Conservation (phyloP, 1,140 invertebrate genomes). For the Drosophila subobscura region DNA sequence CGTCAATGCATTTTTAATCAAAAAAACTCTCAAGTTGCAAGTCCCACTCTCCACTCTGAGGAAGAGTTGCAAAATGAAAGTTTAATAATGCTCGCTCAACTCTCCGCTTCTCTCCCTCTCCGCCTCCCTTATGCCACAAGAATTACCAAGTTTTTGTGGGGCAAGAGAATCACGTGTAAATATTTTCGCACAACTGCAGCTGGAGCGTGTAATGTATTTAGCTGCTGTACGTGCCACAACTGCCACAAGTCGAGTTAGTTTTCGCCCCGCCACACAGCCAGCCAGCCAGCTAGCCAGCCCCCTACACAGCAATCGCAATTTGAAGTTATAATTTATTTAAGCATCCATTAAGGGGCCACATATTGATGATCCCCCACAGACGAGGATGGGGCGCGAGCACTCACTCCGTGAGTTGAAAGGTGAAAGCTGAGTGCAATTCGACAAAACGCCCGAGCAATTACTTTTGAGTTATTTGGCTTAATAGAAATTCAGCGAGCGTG, state of each 20-base stretch:
- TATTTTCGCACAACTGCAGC: slow-evolving; percentile 74
- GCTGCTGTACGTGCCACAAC: slow-evolving; percentile 59
- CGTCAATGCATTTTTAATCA: slow-evolving; percentile 59
- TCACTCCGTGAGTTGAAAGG: slow-evolving; percentile 10
- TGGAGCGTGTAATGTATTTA: slow-evolving; percentile 72
- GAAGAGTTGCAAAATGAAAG: slow-evolving; percentile 65
- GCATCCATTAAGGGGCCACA: slow-evolving; percentile 77
- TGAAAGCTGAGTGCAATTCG: slow-evolving; percentile 50
- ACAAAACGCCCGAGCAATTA: slow-evolving; percentile 59
- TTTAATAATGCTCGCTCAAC: slow-evolving; percentile 47
- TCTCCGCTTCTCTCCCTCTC: slow-evolving; percentile 16
- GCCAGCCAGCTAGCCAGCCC: background rate
- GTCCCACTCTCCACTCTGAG: slow-evolving; percentile 51
- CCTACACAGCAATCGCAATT: slow-evolving; percentile 69
- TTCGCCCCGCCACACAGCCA: background rate
- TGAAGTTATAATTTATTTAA: slow-evolving; percentile 82
- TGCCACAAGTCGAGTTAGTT: slow-evolving; percentile 23
- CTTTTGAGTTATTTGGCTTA: slow-evolving; percentile 80
- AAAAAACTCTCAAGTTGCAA: slow-evolving; percentile 43
- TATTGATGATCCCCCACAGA: slow-evolving; percentile 61
- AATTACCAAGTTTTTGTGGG: slow-evolving; percentile 32
- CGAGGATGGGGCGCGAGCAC: slow-evolving; percentile 10
- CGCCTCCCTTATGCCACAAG: too few relatives aligned
- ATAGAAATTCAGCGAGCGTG: slow-evolving; percentile 78
- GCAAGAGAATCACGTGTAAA: slow-evolving; percentile 68